Percentiles rank a stretch among this genome's conserved stretches.
These are phyloP conservation scores for Poeciliopsis presidionis DNA, from an alignment of 2,797 vertebrate species.

Conservation along the genomic window DNA sequence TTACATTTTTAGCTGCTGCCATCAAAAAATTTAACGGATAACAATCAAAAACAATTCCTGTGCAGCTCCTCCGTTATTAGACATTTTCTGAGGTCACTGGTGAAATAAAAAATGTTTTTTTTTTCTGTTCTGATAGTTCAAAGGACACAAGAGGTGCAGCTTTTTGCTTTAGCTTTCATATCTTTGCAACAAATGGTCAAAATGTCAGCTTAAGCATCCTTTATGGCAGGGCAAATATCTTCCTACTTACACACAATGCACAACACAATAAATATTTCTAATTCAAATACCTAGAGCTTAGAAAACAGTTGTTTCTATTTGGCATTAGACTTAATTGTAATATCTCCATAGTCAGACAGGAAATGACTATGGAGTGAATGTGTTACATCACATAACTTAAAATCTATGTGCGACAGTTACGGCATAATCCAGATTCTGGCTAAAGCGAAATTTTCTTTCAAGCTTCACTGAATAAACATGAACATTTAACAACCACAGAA, in stretches of 20 bases:
- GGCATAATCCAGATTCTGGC: neutral
- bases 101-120: neutral
- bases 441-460: neutral
- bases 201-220: neutral
- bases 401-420: neutral
- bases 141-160: neutral
- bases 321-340: neutral
- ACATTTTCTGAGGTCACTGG: neutral
- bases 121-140: conserved; percentile 8
- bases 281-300: neutral
- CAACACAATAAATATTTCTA: neutral
- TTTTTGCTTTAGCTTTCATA: neutral
- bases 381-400: neutral
- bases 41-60: neutral
- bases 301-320: neutral
- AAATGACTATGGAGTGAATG: neutral
- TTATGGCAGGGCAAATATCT: neutral
- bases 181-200: neutral
- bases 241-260: neutral
- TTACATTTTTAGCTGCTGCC: neutral
- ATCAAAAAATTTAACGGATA: neutral
- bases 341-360: neutral
- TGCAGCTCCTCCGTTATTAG: neutral
- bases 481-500: neutral
- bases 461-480: neutral